A percentile compares a stretch with the other conserved stretches of the same genome.
phyloP scores from a whole-genome alignment of 2,113 vertebrate genomes.

The Melanerpes aurifrons region DNA sequence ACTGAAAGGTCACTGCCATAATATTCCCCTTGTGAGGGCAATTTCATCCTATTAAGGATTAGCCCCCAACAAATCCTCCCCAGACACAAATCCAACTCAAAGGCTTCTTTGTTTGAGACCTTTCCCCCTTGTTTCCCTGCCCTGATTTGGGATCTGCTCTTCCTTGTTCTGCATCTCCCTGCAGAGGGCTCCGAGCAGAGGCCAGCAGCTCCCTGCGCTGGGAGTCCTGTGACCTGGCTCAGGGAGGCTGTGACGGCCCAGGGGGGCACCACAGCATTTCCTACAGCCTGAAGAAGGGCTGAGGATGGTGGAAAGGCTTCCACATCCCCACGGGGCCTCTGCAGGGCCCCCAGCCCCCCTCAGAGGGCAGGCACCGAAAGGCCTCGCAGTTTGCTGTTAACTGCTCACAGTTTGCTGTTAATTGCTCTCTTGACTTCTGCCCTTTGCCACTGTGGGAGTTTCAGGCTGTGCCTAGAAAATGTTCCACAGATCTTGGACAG shows the following conservation, averaged over 20 bases:
- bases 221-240: conserved; percentile 11
- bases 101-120: conserved; percentile 7
- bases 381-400: neutral
- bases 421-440: neutral
- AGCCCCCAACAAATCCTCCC: neutral
- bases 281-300: neutral
- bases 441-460: neutral
- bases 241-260: neutral
- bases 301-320: neutral
- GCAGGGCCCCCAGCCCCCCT: neutral
- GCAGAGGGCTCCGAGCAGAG: conserved; percentile 6
- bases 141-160: neutral
- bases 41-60: conserved; percentile 50
- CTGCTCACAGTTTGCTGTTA: too few relatives aligned
- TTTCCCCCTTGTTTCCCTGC: neutral
- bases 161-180: neutral
- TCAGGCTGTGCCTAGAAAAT: too few relatives aligned
- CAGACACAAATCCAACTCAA: conserved; percentile 23
- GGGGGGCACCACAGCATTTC: neutral
- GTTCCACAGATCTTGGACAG: too few relatives aligned
- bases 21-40: conserved; percentile 11
- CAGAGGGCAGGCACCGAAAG: neutral
- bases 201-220: conserved; percentile 1
- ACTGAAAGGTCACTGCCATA: conserved; percentile 4
- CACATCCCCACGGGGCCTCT: neutral